Conservation (phyloP, 2,113 vertebrate species). For the Chlamydotis undulata region DNA sequence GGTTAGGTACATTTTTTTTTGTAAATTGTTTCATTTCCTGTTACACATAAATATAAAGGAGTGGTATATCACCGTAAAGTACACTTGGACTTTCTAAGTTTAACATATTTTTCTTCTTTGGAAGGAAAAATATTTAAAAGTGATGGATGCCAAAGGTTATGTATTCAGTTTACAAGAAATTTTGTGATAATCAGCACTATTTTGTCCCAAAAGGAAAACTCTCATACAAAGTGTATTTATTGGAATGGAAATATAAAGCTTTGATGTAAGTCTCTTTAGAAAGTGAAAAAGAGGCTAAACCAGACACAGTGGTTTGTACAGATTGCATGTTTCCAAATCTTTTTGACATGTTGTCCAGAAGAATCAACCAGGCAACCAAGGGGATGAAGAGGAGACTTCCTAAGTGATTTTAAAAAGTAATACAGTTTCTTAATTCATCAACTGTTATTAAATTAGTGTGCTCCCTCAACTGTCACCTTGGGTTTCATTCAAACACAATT, state of each 20-base stretch:
- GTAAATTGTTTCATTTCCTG: not conserved
- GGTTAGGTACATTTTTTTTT: not conserved
- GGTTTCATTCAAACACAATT: conserved; percentile 41
- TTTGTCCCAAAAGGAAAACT: not conserved
- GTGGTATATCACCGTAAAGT: not conserved
- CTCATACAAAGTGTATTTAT: not conserved
- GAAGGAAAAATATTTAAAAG: not conserved
- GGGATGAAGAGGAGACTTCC: conserved; percentile 43
- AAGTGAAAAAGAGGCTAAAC: conserved; percentile 38
- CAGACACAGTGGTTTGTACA: conserved; percentile 13
- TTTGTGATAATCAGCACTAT: not conserved
- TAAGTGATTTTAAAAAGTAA: conserved; percentile 66
- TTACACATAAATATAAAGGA: not conserved
- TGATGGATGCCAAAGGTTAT: not conserved
- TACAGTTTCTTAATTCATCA: conserved; percentile 58
- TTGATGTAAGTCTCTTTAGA: conserved; percentile 30
- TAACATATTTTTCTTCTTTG: not conserved
- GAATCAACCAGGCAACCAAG: conserved; percentile 54
- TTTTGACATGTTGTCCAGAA: conserved; percentile 70
- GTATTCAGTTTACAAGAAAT: not conserved
- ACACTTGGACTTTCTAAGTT: not conserved
- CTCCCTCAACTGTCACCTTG: conserved; percentile 21
- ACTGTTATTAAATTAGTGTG: conserved; percentile 62
- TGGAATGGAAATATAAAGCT: conserved; percentile 36
- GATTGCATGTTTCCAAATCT: conserved; percentile 52